phyloP scores from a whole-genome alignment of 2,888 invertebrate genomes.

The Lumbricus terrestris region DNA sequence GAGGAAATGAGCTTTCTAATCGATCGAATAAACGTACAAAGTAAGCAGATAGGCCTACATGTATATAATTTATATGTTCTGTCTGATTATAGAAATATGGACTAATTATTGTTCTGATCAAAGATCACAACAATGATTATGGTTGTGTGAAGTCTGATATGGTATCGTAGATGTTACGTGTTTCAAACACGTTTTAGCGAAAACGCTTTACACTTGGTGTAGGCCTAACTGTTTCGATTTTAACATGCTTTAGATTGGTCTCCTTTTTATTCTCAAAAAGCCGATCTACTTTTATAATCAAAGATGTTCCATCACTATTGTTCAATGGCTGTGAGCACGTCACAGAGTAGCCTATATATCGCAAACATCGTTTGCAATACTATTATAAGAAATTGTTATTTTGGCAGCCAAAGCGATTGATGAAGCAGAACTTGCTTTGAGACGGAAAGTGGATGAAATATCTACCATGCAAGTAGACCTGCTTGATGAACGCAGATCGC shows the following conservation, averaged over 20 bases:
- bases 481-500: background rate
- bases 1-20: background rate
- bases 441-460: slow-evolving; percentile 5
- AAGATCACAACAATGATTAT: too few relatives aligned
- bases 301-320: too few relatives aligned
- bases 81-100: background rate
- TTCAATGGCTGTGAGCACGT: too few relatives aligned
- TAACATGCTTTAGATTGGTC: background rate
- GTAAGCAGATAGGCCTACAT: background rate
- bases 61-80: background rate
- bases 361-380: background rate
- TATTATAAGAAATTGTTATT: background rate
- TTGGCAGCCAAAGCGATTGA: background rate
- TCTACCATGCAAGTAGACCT: background rate
- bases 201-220: background rate
- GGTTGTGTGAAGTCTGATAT: too few relatives aligned
- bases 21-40: background rate
- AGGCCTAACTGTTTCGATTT: background rate
- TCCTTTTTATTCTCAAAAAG: too few relatives aligned
- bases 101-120: too few relatives aligned
- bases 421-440: slow-evolving; percentile 14
- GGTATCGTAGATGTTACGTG: background rate
- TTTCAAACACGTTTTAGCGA: background rate
- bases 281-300: too few relatives aligned
- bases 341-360: too few relatives aligned